These are phyloP conservation scores for Drosophila eugracilis DNA, from an alignment of 1,140 invertebrate genomes.

Conservation along the genomic window DNA sequence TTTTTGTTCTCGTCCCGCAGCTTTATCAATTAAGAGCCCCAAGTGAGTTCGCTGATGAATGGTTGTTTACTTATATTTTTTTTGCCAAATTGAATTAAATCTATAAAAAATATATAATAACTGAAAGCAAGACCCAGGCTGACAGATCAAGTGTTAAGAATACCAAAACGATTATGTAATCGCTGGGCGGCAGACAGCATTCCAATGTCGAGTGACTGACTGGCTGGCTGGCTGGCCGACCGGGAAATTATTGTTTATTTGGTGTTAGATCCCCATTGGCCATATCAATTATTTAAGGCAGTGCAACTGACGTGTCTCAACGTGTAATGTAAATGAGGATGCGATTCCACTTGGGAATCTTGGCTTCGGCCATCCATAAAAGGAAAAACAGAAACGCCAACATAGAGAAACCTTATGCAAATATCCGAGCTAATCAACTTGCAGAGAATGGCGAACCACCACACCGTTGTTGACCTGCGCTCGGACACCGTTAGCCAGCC, in stretches of 20 bases:
- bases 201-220: constrained; percentile 5
- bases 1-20: not conserved
- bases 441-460: constrained; percentile 11
- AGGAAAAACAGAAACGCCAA: constrained; percentile 30
- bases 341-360: constrained; percentile 6
- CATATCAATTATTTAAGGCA: constrained; percentile 36
- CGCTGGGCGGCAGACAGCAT: constrained; percentile 8
- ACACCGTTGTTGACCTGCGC: constrained; percentile 83
- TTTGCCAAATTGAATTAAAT: constrained; percentile 13
- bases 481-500: constrained; percentile 87
- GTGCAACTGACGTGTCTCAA: constrained; percentile 35
- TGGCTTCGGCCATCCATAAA: constrained; percentile 29
- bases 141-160: constrained; percentile 18
- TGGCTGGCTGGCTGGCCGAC: too few relatives aligned
- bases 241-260: constrained; percentile 7
- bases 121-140: too few relatives aligned
- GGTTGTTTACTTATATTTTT: not conserved
- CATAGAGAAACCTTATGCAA: constrained; percentile 41
- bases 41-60: constrained; percentile 24
- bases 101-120: too few relatives aligned
- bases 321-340: constrained; percentile 26
- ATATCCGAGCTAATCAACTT: constrained; percentile 43
- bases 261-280: constrained; percentile 1
- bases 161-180: constrained; percentile 23
- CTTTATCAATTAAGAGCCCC: constrained; percentile 28